phyloP scores from a whole-genome alignment of 2,888 invertebrate genomes.

The Diaprepes abbreviatus region DNA sequence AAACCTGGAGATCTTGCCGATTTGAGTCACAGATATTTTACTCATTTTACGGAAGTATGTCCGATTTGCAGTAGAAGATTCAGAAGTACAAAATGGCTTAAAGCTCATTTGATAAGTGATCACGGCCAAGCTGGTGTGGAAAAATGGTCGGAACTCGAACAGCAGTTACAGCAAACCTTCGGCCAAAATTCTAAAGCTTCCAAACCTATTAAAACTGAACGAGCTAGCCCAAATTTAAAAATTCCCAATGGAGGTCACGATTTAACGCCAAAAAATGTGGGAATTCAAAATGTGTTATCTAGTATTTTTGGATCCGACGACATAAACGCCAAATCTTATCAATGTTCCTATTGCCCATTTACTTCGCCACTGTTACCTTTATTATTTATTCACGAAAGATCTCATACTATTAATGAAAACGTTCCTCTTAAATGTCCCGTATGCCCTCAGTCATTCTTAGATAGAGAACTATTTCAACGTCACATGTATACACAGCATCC shows the following conservation, averaged over 20 bases:
- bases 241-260: constrained; percentile 70
- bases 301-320: constrained; percentile 72
- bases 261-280: constrained; percentile 60
- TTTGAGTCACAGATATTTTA: constrained; percentile 75
- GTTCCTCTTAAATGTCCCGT: constrained; percentile 72
- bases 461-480: constrained; percentile 73
- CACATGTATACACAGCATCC: constrained; percentile 76
- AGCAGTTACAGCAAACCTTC: constrained; percentile 65
- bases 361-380: constrained; percentile 91
- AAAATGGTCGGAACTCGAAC: constrained; percentile 74
- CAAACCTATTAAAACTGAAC: constrained; percentile 57
- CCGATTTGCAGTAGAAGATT: constrained; percentile 89
- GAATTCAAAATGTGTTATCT: constrained; percentile 70
- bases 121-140: constrained; percentile 81
- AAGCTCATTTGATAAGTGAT: constrained; percentile 88
- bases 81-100: constrained; percentile 89
- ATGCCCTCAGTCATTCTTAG: constrained; percentile 72
- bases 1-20: constrained; percentile 73
- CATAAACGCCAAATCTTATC: constrained; percentile 80
- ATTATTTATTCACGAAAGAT: constrained; percentile 92
- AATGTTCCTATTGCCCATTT: constrained; percentile 91
- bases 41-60: constrained; percentile 82
- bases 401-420: constrained; percentile 71
- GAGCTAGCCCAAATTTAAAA: constrained; percentile 71
- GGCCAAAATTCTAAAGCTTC: constrained; percentile 44